Conservation (phyloP, 2,888 invertebrate species). For the Synanthedon andrenaeformis region DNA sequence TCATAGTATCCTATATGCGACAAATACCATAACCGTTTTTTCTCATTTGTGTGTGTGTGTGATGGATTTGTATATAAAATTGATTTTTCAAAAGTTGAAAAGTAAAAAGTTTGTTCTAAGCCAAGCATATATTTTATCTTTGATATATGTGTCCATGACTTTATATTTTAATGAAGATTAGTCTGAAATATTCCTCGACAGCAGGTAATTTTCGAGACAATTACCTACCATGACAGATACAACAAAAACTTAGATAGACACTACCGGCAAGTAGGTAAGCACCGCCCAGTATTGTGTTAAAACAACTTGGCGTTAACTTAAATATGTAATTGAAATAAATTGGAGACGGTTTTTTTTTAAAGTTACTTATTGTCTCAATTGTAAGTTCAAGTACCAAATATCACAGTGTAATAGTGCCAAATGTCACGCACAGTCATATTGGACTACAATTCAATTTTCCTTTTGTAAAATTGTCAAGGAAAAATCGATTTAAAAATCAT, state of each 20-base stretch:
- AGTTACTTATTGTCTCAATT: background rate
- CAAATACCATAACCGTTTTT: too few species aligned
- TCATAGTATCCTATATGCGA: too few species aligned
- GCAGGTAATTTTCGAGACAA: background rate
- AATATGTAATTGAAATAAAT: background rate
- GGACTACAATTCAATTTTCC: background rate
- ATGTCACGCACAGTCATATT: too few species aligned
- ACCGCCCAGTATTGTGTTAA: background rate
- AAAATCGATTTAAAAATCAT: background rate
- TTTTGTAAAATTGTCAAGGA: background rate
- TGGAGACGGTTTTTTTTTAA: background rate
- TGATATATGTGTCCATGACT: background rate
- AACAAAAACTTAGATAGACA: background rate
- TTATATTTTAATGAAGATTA: background rate
- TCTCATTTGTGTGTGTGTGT: too few species aligned
- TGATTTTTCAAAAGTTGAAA: too few species aligned
- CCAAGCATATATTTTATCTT: too few species aligned
- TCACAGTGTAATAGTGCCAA: too few species aligned
- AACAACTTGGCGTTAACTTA: background rate
- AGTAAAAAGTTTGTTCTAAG: too few species aligned
- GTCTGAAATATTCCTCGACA: background rate
- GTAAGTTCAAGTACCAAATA: too few species aligned
- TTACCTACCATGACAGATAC: conserved; percentile 1
- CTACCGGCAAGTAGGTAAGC: background rate
- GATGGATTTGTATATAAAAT: too few species aligned